Base-by-base conservation (phyloP, 1,140 invertebrate genomes). In the Hermatobates lingyangjiaoensis region DNA sequence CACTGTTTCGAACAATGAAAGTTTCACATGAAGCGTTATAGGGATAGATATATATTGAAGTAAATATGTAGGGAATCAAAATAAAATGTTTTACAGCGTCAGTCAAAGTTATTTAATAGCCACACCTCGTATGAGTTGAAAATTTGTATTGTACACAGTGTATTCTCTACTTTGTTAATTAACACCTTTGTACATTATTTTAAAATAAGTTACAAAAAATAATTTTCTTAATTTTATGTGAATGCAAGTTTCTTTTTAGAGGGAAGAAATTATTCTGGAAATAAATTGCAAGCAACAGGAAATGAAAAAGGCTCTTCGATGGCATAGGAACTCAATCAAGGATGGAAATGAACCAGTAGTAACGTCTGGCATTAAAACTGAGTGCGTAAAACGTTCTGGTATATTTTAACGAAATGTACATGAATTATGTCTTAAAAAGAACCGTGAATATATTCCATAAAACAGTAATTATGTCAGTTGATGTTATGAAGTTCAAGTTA, bases 241-340 rank as follows among this genome's bases (percentile, higher is more conserved):
- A 14, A 2, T 48, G 1, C n/a, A 20, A 12, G 2, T 27, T 54
- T 55, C 50, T 20, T 66, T 65, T 51, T 60, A 75, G 74, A 63
- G 68, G 48, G 64, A 80, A 69, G 71, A 72, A 53, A 68, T 83
- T 25, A 73, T 77, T 60, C 74, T 79, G 62, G 80, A 84, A 64
- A 76, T 85, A 50, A 68, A 76, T 52, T 72, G 71, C 51, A 71
- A 77, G 26, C 71, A 80, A 60, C 75, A 81, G 60, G 76, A 74
- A 15, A 59, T 83, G 20, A 75, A 73, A 61, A 70, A 74, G 58
- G 80, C 80, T 54, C 65, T 68, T 1, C 65, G 67, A 51, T 68
- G 65, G 57, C 62, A 60, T 7, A 63, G 61, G 52, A 65, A 68
- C 53, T 62, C 57, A 4, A 47, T 27, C 47, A 4, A 46, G 10